Evolutionary conservation across 2,113 vertebrate species (phyloP), one percentile per base, ranked within the genome.

Genomic region (Polypterus senegalus): DNA sequence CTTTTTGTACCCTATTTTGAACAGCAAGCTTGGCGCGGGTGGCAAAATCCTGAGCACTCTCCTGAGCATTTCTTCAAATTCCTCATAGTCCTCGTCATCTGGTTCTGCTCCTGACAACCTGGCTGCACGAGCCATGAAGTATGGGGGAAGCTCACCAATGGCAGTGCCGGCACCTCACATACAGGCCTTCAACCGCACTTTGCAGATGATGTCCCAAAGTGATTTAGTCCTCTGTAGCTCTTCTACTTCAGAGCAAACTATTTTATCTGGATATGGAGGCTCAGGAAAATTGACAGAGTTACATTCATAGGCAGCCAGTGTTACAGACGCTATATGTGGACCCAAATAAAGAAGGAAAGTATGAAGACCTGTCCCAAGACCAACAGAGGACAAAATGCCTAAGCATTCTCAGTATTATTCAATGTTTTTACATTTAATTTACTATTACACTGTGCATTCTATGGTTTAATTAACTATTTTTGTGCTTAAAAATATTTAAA

Each of bases 91-190:
- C 68, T 91, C 88, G 74, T 98, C 96, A 70, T 89, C 83, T 5
- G 89, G 88, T 73, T 98, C 96, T 48, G 89, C 84, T 70, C 96
- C 96, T 3, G 96, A 99, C 63, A 94, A 87, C 52, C 95, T 87
- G 51, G 95, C 96, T 1, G 96, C 96, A 67, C 95, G 84, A 3
- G 96, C 96, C 96, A 99, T 99, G 62, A 99, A 99, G 69, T 99
- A 99, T 0, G 95, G 95, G 68, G 96, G 96, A 54, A 99, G 82
- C 74, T 99, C 96, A 68, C 96, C 96, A 3, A 99, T 99, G 68
- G 96, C 96, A 3, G 96, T 99, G 54, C 96, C 96, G 1, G 95
- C 89, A 66, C 96, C 96, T 99, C 96, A 99, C 96, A 99, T 98
- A 76, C 94, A 99, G 80, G 96, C 96, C 75, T 99, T 94, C 76